Conservation (phyloP, 2,113 vertebrate genomes). For the Alaudala cheleensis region DNA sequence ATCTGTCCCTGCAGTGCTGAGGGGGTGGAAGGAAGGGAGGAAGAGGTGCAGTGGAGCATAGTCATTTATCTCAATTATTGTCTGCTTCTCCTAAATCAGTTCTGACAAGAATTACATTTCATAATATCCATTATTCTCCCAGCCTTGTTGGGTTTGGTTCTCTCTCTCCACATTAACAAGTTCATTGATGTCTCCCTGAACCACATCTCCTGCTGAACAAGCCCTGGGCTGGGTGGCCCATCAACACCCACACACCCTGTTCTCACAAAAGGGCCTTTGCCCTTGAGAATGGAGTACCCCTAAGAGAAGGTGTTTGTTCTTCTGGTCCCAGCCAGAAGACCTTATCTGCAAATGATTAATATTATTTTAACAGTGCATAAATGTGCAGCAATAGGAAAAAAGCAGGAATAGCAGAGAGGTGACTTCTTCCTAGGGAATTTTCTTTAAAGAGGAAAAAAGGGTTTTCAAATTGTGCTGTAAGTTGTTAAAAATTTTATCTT, state of each 20-base stretch:
- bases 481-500: neutral
- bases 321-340: neutral
- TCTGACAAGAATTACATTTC: conserved; percentile 52
- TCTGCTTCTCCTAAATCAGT: conserved; percentile 41
- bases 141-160: neutral
- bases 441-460: neutral
- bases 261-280: neutral
- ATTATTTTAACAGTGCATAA: neutral
- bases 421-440: neutral
- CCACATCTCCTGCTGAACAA: neutral
- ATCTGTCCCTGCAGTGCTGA: neutral
- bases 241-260: fast-evolving
- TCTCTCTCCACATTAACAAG: neutral
- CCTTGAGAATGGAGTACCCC: neutral
- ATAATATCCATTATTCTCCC: conserved; percentile 14
- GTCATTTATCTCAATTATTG: conserved; percentile 60
- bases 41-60: conserved; percentile 19
- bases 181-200: neutral
- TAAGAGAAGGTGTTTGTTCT: neutral
- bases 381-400: neutral
- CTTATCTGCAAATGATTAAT: neutral
- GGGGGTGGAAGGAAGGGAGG: neutral
- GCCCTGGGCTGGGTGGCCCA: neutral
- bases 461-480: neutral
- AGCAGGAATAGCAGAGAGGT: neutral